Percentiles rank a stretch among this genome's conserved stretches.
phyloP scores from a whole-genome alignment of 2,113 vertebrate species.

The Tupaia chinensis region DNA sequence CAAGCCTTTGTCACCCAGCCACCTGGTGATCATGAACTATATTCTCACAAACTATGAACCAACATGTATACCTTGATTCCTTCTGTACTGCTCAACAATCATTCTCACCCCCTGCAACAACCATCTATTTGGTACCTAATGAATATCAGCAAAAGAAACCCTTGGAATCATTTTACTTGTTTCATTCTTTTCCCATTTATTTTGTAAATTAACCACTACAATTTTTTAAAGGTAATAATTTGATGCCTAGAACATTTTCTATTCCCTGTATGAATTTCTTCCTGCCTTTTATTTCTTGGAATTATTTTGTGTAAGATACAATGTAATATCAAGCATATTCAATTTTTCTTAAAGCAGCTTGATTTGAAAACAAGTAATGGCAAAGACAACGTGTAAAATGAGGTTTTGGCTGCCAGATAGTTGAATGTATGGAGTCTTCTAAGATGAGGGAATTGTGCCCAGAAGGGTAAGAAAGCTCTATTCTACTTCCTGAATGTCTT shows the following conservation, averaged over 20 bases:
- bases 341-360: background rate
- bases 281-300: background rate
- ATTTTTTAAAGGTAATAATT: background rate
- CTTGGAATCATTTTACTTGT: background rate
- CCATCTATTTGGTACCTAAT: background rate
- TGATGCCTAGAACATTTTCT: background rate
- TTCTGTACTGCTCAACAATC: background rate
- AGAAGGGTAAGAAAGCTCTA: no score
- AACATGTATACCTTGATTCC: background rate
- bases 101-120: background rate
- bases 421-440: no score
- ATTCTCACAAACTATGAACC: background rate
- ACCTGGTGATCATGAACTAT: background rate
- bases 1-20: accelerated
- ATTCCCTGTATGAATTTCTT: background rate
- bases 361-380: background rate
- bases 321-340: background rate
- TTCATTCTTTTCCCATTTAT: background rate
- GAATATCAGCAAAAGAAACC: background rate
- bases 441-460: no score
- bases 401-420: background rate
- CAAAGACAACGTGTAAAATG: background rate
- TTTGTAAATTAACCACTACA: background rate
- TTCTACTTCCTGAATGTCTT: no score
- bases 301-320: background rate